Conservation (phyloP, 2,113 vertebrate species). For the Neogobius melanostomus region DNA sequence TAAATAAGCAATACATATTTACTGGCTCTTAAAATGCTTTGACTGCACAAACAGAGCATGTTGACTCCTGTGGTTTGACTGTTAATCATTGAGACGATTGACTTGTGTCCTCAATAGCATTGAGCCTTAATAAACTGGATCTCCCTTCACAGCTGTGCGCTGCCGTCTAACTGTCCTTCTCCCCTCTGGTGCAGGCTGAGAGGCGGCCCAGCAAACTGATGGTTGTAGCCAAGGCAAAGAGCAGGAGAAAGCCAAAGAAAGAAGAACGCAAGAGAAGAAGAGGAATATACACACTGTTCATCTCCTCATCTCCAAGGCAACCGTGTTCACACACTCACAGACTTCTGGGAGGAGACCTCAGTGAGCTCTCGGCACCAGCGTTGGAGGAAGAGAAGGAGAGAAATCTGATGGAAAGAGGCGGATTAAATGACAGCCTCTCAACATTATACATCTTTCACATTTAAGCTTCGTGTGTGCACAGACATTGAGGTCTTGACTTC, state of each 20-base stretch:
- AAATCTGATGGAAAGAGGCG: slow-evolving; percentile 46
- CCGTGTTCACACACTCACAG: slow-evolving; percentile 59
- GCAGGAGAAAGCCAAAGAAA: slow-evolving; percentile 43
- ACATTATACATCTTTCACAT: slow-evolving; percentile 32
- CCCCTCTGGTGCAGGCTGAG: slow-evolving; percentile 50
- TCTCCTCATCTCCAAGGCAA: slow-evolving; percentile 68
- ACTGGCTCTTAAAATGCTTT: slow-evolving; percentile 3
- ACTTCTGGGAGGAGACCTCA: slow-evolving; percentile 57
- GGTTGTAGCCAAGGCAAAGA: slow-evolving; percentile 57
- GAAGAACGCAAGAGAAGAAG: slow-evolving; percentile 33
- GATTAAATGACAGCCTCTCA: slow-evolving; percentile 43
- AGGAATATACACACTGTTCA: slow-evolving; percentile 46
- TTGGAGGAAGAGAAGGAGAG: slow-evolving; percentile 43
- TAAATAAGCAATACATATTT: not conserved
- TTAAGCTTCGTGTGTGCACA: slow-evolving; percentile 18
- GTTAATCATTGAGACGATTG: slow-evolving; percentile 38
- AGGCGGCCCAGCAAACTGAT: slow-evolving; percentile 22
- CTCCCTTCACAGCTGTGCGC: slow-evolving; percentile 15
- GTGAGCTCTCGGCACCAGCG: slow-evolving; percentile 30
- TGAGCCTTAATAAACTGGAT: slow-evolving; percentile 34
- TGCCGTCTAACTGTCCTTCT: slow-evolving; percentile 39
- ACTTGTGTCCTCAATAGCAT: slow-evolving; percentile 35
- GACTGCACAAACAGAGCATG: slow-evolving; percentile 19
- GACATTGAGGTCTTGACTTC: slow-evolving; percentile 20
- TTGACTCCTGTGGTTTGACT: slow-evolving; percentile 26